A percentile compares a stretch with the other conserved stretches of the same genome.
Evolutionary conservation across 2,797 vertebrate genomes (phyloP).

Genomic region (Austrolebias charrua): DNA sequence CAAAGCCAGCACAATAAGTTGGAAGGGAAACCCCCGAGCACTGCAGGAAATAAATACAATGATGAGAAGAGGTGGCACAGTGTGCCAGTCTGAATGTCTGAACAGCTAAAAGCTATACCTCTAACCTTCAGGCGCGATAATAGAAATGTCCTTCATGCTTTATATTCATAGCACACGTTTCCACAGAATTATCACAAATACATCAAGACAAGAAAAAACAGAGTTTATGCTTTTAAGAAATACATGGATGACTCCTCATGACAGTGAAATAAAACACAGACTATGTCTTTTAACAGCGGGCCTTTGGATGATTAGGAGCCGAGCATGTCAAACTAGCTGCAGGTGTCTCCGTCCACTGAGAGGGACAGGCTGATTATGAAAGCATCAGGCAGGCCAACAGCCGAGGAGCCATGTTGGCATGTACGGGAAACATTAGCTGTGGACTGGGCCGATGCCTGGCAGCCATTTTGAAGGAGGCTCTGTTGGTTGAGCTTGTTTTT

Average conservation of each 20-base stretch:
- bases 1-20: conserved; percentile 55
- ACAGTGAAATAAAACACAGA: neutral
- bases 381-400: conserved; percentile 30
- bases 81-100: neutral
- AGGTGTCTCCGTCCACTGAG: conserved; percentile 53
- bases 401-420: conserved; percentile 25
- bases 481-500: conserved; percentile 59
- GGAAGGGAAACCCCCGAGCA: conserved; percentile 54
- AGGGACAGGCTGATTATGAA: conserved; percentile 48
- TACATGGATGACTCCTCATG: conserved; percentile 27
- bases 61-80: conserved; percentile 20
- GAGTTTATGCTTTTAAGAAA: conserved; percentile 14
- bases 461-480: conserved; percentile 70
- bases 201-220: conserved; percentile 9
- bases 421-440: conserved; percentile 44
- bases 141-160: conserved; percentile 3
- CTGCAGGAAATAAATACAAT: conserved; percentile 49
- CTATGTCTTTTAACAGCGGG: conserved; percentile 41
- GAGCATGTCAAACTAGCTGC: conserved; percentile 50
- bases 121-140: neutral
- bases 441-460: conserved; percentile 49
- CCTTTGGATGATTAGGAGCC: conserved; percentile 48
- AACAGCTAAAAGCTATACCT: conserved; percentile 2
- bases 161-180: conserved; percentile 7
- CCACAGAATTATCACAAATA: conserved; percentile 18